Percentiles rank a stretch among this genome's conserved stretches.
Conservation (phyloP, 2,113 vertebrate genomes). For the Microtus pennsylvanicus region DNA sequence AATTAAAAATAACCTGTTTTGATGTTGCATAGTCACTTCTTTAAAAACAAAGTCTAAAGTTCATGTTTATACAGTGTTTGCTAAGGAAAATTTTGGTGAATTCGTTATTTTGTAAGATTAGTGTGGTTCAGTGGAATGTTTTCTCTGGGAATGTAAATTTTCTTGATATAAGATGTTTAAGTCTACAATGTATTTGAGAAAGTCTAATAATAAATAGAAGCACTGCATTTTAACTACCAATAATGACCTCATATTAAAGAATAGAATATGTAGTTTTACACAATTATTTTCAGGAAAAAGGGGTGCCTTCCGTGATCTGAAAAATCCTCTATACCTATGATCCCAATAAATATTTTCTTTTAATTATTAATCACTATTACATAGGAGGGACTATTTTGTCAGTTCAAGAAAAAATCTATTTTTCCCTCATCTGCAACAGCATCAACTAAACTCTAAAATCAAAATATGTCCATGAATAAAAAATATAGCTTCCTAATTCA, state of each 20-base stretch:
- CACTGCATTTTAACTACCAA: conserved; percentile 13
- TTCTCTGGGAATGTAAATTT: not conserved
- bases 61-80: not conserved
- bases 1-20: not conserved
- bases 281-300: conserved; percentile 8
- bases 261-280: not conserved
- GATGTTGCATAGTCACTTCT: not conserved
- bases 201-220: conserved; percentile 19
- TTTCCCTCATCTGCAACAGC: not conserved
- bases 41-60: conserved; percentile 1
- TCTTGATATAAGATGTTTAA: not conserved
- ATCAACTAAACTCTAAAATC: conserved; percentile 16
- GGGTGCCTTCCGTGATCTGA: not conserved
- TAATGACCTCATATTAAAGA: not conserved
- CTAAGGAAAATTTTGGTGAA: not conserved
- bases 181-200: not conserved
- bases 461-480: not conserved
- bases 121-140: not conserved
- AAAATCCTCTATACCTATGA: not conserved
- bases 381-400: not conserved
- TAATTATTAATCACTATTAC: not conserved
- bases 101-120: not conserved
- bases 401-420: not conserved
- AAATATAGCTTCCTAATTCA: not conserved
- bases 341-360: conserved; percentile 27